These are phyloP conservation scores for Nasonia longicornis DNA, from an alignment of 1,140 invertebrate species.

Conservation along the genomic window DNA sequence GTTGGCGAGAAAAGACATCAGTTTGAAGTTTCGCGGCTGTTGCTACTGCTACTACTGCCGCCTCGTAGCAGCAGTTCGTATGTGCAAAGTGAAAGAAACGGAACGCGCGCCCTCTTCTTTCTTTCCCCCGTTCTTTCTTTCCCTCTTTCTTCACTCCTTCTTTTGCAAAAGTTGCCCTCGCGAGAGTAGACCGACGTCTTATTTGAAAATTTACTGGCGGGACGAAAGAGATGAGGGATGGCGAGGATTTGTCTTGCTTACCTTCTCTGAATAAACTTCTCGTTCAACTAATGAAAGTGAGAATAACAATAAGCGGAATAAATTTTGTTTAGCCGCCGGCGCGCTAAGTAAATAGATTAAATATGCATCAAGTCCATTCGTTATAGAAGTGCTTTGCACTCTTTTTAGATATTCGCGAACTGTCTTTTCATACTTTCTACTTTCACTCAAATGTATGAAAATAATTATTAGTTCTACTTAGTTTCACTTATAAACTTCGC, in stretches of 20 bases:
- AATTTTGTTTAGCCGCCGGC: constrained; percentile 18
- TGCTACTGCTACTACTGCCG: no score
- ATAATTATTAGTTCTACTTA: no score
- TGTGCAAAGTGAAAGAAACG: constrained; percentile 45
- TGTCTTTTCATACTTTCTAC: no score
- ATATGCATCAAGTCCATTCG: constrained; percentile 20
- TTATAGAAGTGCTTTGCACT: background rate
- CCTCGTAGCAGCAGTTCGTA: constrained; percentile 13
- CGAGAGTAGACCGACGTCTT: constrained; percentile 23
- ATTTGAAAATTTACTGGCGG: constrained; percentile 38
- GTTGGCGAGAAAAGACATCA: constrained; percentile 41
- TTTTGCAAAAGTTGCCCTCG: constrained; percentile 50
- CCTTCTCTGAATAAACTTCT: constrained; percentile 41
- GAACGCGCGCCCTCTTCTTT: constrained; percentile 13
- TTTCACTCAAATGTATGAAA: no score
- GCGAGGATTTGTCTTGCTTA: constrained; percentile 34
- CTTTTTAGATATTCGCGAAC: background rate
- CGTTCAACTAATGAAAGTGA: constrained; percentile 35
- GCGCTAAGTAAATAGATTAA: constrained; percentile 18
- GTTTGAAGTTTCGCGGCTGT: constrained; percentile 33
- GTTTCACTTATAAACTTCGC: no score
- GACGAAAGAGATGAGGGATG: constrained; percentile 37
- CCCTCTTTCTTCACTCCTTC: background rate
- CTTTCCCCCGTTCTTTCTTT: background rate
- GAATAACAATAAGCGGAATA: constrained; percentile 44